Percentiles rank a stretch among this genome's conserved stretches.
phyloP scores from a whole-genome alignment of 2,888 invertebrate genomes.

The Platycheirus rosarum region DNA sequence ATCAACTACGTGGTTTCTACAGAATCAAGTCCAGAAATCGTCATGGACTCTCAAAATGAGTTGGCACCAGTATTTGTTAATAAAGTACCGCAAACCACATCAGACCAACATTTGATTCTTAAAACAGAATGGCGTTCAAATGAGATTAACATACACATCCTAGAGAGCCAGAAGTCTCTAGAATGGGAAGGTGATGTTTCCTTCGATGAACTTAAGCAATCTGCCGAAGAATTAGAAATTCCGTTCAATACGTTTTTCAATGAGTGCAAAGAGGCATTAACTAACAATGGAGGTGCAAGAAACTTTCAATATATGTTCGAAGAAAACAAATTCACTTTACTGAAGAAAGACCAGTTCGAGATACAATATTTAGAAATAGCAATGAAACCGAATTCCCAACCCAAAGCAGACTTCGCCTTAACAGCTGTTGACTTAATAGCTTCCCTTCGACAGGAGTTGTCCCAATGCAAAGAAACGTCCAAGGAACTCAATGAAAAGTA shows the following conservation, averaged over 20 bases:
- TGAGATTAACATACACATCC: constrained; percentile 42
- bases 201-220: constrained; percentile 75
- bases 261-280: constrained; percentile 77
- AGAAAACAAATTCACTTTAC: constrained; percentile 74
- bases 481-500: constrained; percentile 45
- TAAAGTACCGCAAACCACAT: constrained; percentile 44
- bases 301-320: constrained; percentile 77
- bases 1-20: no score
- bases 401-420: constrained; percentile 48
- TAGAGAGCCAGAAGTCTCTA: constrained; percentile 9
- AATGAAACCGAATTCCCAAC: constrained; percentile 66
- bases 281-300: constrained; percentile 75
- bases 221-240: constrained; percentile 77
- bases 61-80: constrained; percentile 40
- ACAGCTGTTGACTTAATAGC: constrained; percentile 75
- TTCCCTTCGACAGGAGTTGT: constrained; percentile 29
- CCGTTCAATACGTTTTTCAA: constrained; percentile 75
- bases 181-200: constrained; percentile 72
- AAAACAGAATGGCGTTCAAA: constrained; percentile 37
- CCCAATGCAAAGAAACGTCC: constrained; percentile 6
- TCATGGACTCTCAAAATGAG: constrained; percentile 32
- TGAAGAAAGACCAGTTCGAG: constrained; percentile 76
- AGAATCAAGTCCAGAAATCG: no score
- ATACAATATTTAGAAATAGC: constrained; percentile 76
- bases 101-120: constrained; percentile 22